Base-by-base conservation (phyloP, 2,113 vertebrate species). In the Trochalopteron elliotii region DNA sequence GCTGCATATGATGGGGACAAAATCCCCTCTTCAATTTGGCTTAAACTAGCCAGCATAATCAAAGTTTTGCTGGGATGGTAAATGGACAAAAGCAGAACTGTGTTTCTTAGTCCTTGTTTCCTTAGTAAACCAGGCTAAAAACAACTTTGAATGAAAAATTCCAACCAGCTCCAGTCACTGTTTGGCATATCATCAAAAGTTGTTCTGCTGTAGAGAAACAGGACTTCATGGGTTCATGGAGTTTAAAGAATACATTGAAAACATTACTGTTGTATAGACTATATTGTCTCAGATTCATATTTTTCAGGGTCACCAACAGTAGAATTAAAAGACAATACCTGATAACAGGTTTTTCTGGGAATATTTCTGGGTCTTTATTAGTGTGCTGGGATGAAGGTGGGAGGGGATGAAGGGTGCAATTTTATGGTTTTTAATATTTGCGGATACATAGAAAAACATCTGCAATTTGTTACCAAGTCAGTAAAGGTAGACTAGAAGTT, bases 101-200 rank as follows among this genome's bases (percentile, higher is more conserved):
- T 61, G 21, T 67, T 74, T 91, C 52, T 84, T 71, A 63, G 60
- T 81, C 61, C 40, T 89, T 84, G 30, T 85, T 94, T 91, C 49
- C 57, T 70, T 84, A 85, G 84, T 64, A 91, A 90, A 76, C 16
- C 13, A 78, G 52, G 30, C 81, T 90, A 94, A 93, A 97, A 90
- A 2, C 79, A 94, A 88, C 79, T 92, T 50, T 61, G 85, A 95
- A 94, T 93, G 50, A 92, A 95, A 88, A 96, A 97, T 96, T 95
- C 93, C 91, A 93, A 17, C 50, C 45, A 72, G 57, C 63, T 85
- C 89, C 70, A 94, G 77, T 96, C 89, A 87, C 37, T 87, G 28
- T 27, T 91, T 95, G 91, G 95, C 87, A 45, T 71, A 23, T 24
- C 40, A 79, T 94, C 87, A 95, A 33, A 96, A 91, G 20, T 21